Conservation (phyloP, 2,113 vertebrate genomes). For the Zosterops lateralis region DNA sequence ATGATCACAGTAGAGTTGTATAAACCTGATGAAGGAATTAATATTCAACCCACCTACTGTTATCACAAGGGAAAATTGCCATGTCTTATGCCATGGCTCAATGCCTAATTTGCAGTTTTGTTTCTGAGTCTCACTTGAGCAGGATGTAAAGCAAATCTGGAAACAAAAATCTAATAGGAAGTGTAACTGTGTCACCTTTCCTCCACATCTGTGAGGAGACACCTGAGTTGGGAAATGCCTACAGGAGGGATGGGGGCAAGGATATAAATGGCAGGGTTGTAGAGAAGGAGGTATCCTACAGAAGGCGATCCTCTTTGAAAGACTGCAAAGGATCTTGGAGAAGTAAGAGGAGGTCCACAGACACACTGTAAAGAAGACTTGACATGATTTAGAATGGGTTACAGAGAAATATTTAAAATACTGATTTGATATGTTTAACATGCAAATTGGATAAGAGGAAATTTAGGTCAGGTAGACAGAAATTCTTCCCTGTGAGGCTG, state of each 20-base stretch:
- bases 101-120: constrained; percentile 44
- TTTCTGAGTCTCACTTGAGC: constrained; percentile 36
- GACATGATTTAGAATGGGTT: not conserved
- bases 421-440: not conserved
- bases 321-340: not conserved
- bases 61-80: constrained; percentile 60
- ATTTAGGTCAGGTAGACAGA: not conserved
- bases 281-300: not conserved
- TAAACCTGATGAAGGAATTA: constrained; percentile 40
- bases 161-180: constrained; percentile 60
- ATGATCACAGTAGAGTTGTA: not conserved
- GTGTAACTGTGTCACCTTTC: constrained; percentile 54
- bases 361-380: not conserved
- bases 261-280: not conserved
- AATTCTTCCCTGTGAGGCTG: not conserved
- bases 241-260: not conserved
- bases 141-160: constrained; percentile 52
- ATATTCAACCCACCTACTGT: constrained; percentile 35
- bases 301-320: not conserved
- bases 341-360: not conserved
- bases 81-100: constrained; percentile 23
- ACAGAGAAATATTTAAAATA: not conserved
- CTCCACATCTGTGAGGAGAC: constrained; percentile 25
- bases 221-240: not conserved
- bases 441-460: not conserved